Evolutionary conservation across 2,888 invertebrate genomes (phyloP), one percentile per base, ranked within the genome.

Genomic region (Pantelozetes paolii): DNA sequence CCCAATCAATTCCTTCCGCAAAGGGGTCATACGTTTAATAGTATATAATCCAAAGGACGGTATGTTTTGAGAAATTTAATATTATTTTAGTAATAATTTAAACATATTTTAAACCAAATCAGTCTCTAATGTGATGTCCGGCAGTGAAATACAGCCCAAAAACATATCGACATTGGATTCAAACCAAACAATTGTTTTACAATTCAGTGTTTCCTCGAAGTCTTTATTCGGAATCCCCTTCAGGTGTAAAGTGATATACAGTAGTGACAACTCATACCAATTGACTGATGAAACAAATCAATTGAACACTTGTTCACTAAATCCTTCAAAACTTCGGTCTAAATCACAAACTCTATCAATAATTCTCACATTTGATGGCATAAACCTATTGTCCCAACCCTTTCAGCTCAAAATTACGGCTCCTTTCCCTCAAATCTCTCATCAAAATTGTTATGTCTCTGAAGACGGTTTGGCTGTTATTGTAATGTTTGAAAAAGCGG

Each of bases 401-500:
- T 76, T 77, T 42, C 5, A 48, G 11, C 71, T 77, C 11, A 72
- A 73, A 1, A 50, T 75, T 15, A 54, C 71, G 32, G 67, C 75
- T 28, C 54, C 67, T 26, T 42, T 40, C 6, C 76, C 75, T n/a
- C 64, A 59, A 40, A 45, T 76, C 13, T 75, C 75, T 32, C 23
- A 62, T 30, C 70, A 74, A 6, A 73, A 48, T 23, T 75, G 67
- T 20, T 77, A 76, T 28, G 71, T 76, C 15, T 76, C 74, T 9
- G 74, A 75, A 36, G 71, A 75, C 76, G 78, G 78, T 57, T 74
- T 75, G 72, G 76, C 78, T 42, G 72, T 78, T 28, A 75, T 76
- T 2, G 64, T 78, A 59, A 75, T 74, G n/a, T 79, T 78, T 76
- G 78, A 78, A 67, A 73, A 76, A 11, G 75, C 77, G 26, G 77